Evolutionary conservation across 2,797 vertebrate species (phyloP).

Genomic region (Falco peregrinus): DNA sequence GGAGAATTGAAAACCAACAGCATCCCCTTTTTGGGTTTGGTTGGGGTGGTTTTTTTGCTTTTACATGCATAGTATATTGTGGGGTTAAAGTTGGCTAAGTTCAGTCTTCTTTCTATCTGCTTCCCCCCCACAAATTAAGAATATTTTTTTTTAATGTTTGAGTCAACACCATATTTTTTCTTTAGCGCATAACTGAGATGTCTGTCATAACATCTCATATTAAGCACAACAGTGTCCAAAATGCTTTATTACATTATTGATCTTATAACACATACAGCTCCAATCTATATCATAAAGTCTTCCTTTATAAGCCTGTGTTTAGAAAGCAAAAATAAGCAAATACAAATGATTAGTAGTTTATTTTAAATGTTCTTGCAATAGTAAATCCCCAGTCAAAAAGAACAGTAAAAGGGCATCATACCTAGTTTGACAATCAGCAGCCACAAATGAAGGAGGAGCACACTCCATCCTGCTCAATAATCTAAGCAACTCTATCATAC

Average conservation of each 20-base stretch:
- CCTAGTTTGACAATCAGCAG: not conserved
- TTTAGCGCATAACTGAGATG: not conserved
- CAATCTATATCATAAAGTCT: not conserved
- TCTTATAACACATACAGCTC: not conserved
- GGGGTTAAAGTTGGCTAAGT: not conserved
- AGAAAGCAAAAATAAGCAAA: not conserved
- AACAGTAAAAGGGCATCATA: not conserved
- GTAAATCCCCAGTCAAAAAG: not conserved
- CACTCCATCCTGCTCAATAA: not conserved
- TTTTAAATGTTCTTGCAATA: not conserved
- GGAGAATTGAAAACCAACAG: not conserved
- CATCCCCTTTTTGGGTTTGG: not conserved
- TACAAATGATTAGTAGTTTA: not conserved
- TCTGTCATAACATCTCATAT: not conserved
- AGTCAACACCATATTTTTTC: not conserved
- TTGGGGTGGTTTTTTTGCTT: not conserved
- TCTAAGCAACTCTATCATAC: not conserved
- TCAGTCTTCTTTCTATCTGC: not conserved
- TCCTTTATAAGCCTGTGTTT: not conserved
- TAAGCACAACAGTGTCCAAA: not conserved
- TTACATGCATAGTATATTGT: not conserved
- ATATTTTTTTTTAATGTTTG: not conserved
- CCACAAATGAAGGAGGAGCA: not conserved
- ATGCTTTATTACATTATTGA: not conserved
- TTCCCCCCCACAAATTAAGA: not conserved